Percentiles rank a stretch among this genome's conserved stretches.
Conservation (phyloP, 1,140 invertebrate genomes). For the Conus ventricosus region DNA sequence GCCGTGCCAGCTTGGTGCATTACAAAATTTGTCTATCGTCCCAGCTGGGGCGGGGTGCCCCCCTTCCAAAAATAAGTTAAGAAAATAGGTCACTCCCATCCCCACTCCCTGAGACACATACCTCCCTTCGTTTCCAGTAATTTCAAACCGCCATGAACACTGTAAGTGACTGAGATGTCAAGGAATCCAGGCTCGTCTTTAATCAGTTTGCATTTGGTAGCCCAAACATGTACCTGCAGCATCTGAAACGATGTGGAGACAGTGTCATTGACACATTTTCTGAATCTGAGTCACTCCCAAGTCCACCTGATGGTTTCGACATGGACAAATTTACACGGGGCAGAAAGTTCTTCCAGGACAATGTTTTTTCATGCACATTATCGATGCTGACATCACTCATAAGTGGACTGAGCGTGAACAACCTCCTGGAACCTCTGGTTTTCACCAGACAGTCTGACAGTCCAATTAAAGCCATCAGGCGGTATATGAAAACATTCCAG, state of each 20-base stretch:
- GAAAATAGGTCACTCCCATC: no score
- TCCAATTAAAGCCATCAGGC: conserved; percentile 80
- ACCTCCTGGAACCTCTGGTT: conserved; percentile 66
- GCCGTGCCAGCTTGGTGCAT: no score
- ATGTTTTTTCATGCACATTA: conserved; percentile 35
- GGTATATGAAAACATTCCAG: conserved; percentile 84
- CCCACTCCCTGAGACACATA: no score
- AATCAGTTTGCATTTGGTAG: no score
- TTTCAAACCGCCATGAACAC: no score
- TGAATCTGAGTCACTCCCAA: neutral
- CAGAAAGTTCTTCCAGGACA: conserved; percentile 44
- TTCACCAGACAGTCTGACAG: conserved; percentile 76
- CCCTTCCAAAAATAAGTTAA: no score
- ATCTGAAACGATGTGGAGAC: conserved; percentile 2
- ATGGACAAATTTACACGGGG: conserved; percentile 48
- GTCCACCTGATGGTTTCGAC: conserved; percentile 43
- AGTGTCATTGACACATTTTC: neutral
- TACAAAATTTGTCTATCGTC: no score
- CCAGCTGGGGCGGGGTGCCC: no score
- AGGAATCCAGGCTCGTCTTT: no score
- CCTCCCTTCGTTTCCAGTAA: no score
- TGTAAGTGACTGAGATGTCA: no score
- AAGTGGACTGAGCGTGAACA: conserved; percentile 50
- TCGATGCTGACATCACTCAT: conserved; percentile 56
- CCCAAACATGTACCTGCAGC: no score